Evolutionary conservation across 2,888 invertebrate species (phyloP).

Genomic region (Automeris io): DNA sequence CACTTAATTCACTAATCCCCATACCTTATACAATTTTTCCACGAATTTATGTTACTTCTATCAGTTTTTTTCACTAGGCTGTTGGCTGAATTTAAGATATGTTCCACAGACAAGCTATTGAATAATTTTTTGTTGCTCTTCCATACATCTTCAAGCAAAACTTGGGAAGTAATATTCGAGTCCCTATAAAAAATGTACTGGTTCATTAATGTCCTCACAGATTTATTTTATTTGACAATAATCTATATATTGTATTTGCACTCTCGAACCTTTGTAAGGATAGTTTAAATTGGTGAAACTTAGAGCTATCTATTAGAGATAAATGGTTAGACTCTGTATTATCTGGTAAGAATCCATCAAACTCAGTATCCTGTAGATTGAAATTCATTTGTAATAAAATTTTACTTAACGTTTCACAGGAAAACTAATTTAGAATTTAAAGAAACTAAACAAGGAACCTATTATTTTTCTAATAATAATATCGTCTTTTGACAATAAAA

Average conservation of each 20-base stretch:
- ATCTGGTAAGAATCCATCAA: conserved; percentile 22
- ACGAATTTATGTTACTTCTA: conserved; percentile 29
- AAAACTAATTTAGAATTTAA: no score
- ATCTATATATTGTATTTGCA: neutral
- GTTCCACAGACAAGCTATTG: conserved; percentile 23
- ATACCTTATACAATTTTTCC: conserved; percentile 49
- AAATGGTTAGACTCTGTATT: conserved; percentile 23
- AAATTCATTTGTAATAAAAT: no score
- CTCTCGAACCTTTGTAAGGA: conserved; percentile 31
- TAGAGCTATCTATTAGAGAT: conserved; percentile 24
- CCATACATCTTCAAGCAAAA: conserved; percentile 40
- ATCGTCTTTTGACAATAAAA: no score
- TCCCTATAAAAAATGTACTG: conserved; percentile 27
- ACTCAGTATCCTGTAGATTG: neutral
- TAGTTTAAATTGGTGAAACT: conserved; percentile 32
- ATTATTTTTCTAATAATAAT: no score
- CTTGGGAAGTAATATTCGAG: conserved; percentile 41
- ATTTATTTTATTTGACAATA: neutral
- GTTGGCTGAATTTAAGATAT: conserved; percentile 30
- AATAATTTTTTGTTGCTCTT: conserved; percentile 28
- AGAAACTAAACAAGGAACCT: no score
- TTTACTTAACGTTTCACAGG: no score
- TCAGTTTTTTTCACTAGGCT: conserved; percentile 28
- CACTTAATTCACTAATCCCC: neutral
- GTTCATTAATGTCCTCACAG: neutral